Conservation (phyloP, 2,113 vertebrate genomes). For the Pterocles orientalis region DNA sequence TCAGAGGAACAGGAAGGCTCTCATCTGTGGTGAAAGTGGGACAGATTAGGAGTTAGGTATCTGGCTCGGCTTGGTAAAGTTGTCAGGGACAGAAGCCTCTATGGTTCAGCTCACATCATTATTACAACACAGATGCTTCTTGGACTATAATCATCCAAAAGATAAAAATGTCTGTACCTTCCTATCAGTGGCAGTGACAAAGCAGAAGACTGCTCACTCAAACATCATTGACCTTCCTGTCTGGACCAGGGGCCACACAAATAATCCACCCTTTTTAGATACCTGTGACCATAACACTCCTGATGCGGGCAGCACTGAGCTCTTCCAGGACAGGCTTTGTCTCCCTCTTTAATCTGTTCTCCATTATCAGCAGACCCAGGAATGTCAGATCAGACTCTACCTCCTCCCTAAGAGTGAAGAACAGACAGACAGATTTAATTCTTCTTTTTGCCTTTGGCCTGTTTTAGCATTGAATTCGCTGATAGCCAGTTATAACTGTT, state of each 20-base stretch:
- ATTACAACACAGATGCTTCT: not conserved
- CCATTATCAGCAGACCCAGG: conserved; percentile 81
- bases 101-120: not conserved
- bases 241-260: not conserved
- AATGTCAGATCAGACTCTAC: conserved; percentile 76
- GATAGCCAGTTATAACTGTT: not conserved
- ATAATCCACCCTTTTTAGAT: not conserved
- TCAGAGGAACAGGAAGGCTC: not conserved
- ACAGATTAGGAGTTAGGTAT: not conserved
- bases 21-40: not conserved
- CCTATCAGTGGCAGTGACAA: not conserved
- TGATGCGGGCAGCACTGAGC: conserved; percentile 74
- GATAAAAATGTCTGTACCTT: not conserved
- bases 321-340: conserved; percentile 77
- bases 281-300: conserved; percentile 84
- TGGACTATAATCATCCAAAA: not conserved
- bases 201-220: not conserved
- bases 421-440: not conserved
- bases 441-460: not conserved
- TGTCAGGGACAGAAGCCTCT: not conserved
- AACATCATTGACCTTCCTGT: not conserved
- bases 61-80: not conserved
- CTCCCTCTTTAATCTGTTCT: conserved; percentile 78
- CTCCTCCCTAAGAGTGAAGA: conserved; percentile 67
- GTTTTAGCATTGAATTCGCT: not conserved